phyloP scores from a whole-genome alignment of 1,140 invertebrate genomes.

The Temnothorax longispinosus region DNA sequence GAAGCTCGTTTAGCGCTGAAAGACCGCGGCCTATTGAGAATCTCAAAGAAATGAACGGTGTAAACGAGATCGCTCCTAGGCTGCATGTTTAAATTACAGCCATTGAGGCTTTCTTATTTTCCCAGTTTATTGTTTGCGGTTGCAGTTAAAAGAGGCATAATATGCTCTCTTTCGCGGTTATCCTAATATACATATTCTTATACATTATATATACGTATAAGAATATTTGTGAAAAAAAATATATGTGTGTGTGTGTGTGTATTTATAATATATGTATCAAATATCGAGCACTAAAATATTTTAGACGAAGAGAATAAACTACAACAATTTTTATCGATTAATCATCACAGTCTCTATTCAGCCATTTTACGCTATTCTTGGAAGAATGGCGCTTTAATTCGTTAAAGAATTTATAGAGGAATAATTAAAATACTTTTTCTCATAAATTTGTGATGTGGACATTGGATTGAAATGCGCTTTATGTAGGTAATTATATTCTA shows the following conservation, averaged over 20 bases:
- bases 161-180: background rate
- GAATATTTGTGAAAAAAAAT: background rate
- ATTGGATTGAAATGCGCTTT: background rate
- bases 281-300: background rate
- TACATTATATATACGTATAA: background rate
- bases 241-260: too few species aligned
- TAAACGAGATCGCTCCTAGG: slow-evolving; percentile 40
- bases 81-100: background rate
- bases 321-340: background rate
- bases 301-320: background rate
- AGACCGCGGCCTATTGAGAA: slow-evolving; percentile 47
- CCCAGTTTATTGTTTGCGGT: slow-evolving; percentile 37
- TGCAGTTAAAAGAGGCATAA: background rate
- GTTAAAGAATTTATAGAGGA: background rate
- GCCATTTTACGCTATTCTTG: background rate
- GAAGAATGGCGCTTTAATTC: background rate
- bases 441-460: background rate
- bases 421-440: background rate
- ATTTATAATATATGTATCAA: background rate
- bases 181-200: background rate
- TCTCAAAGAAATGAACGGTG: slow-evolving; percentile 47
- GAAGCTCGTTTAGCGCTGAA: slow-evolving; percentile 44
- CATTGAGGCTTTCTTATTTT: slow-evolving; percentile 14
- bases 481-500: background rate
- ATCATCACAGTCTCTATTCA: background rate